Evolutionary conservation across 2,113 vertebrate genomes (phyloP), one percentile per base, ranked within the genome.

Genomic region (Pogona vitticeps): DNA sequence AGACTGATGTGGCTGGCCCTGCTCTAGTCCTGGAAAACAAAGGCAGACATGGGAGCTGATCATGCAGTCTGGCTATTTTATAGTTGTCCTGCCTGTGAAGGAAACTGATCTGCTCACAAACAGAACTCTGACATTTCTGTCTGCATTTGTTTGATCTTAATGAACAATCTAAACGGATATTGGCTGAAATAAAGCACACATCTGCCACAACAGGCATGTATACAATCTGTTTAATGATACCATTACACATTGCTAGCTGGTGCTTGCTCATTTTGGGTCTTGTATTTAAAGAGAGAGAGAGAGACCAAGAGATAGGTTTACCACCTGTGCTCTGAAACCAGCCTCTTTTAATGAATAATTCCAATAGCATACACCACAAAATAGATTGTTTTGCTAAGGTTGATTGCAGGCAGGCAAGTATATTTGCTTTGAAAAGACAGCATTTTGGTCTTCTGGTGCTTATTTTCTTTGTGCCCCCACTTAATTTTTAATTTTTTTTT

Each of bases 191-290:
- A 94, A 95, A 94, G 63, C 90, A 94, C 87, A 92, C 94, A 93
- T 94, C 95, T 95, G 95, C 94, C 91, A 92, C 90, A 93, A 89
- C 56, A 91, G 89, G 91, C 91, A 96, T 96, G 95, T 95, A 95
- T 96, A 96, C 93, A 95, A 93, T 96, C 93, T 94, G 92, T 96
- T 97, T 95, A 96, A 96, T 94, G 95, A 93, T 92, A 89, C 94
- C 83, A 95, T 95, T 96, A 95, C 91, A 93, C 89, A 90, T 80
- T 86, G 59, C 90, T 94, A 94, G 93, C 94, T 92, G 90, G 92
- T 82, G 80, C 83, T 94, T 90, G 21, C 90, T 92, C 87, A 81
- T 90, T 95, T 95, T 84, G 84, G 86, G 68, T 46, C 89, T 95
- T 89, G 93, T 91, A 92, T 52, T 52, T 86, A 82, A 87, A 92